A percentile compares a stretch with the other conserved stretches of the same genome.
Conservation (phyloP, 2,888 invertebrate genomes). For the Lochmaea capreae region DNA sequence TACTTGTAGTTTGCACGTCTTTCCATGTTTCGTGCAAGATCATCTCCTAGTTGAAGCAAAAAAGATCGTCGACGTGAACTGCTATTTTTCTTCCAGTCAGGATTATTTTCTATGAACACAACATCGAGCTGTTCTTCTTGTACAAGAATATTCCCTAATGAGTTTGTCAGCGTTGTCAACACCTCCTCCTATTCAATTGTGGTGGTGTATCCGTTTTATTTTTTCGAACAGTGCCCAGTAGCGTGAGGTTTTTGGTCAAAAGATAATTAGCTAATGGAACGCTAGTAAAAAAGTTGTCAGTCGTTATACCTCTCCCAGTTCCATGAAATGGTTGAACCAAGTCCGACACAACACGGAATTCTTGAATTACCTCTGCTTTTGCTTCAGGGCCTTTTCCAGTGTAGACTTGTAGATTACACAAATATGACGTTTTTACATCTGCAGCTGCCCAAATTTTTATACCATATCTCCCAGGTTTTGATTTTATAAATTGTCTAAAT, state of each 20-base stretch:
- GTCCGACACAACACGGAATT: conserved; percentile 37
- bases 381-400: conserved; percentile 36
- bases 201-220: conserved; percentile 35
- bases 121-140: not conserved
- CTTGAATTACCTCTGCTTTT: conserved; percentile 35
- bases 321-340: conserved; percentile 14
- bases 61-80: no score
- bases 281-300: conserved; percentile 37
- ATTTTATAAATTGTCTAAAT: conserved; percentile 46
- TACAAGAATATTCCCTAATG: no score
- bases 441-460: conserved; percentile 46
- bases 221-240: conserved; percentile 37
- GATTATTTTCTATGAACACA: no score
- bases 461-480: conserved; percentile 42
- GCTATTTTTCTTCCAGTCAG: no score
- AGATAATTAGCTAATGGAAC: conserved; percentile 18
- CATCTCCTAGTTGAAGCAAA: no score
- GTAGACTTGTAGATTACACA: conserved; percentile 45
- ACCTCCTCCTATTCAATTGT: conserved; percentile 11
- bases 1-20: no score
- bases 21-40: no score
- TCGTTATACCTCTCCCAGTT: conserved; percentile 41
- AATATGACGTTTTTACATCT: conserved; percentile 42
- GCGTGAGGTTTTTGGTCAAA: conserved; percentile 26
- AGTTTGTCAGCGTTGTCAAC: no score